Conservation (phyloP, 2,113 vertebrate species). For the Xiphophorus maculatus region DNA sequence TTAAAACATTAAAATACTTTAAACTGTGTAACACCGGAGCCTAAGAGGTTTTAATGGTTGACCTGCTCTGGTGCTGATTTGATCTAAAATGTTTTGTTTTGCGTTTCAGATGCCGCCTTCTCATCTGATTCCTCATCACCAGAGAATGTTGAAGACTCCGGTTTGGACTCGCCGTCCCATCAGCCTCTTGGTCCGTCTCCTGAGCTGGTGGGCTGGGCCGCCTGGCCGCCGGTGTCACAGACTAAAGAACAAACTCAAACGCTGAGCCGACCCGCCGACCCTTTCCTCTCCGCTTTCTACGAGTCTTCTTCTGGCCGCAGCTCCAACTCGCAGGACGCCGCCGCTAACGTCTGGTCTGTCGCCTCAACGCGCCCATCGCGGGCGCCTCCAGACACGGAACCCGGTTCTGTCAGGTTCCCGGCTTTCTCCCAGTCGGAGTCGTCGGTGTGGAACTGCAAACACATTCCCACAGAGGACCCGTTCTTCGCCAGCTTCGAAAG, state of each 20-base stretch:
- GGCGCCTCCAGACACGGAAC: constrained; percentile 45
- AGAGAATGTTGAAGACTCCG: constrained; percentile 92
- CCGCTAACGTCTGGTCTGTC: constrained; percentile 50
- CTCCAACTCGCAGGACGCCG: constrained; percentile 45
- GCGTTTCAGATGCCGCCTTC: constrained; percentile 80
- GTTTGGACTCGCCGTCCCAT: constrained; percentile 91
- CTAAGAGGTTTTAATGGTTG: neutral
- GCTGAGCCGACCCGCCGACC: constrained; percentile 55
- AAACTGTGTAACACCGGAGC: no score
- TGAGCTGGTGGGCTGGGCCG: constrained; percentile 86
- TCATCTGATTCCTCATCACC: constrained; percentile 93
- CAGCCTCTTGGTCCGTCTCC: constrained; percentile 86
- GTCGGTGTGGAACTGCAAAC: constrained; percentile 79
- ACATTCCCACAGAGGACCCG: constrained; percentile 75
- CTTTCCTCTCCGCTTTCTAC: constrained; percentile 72
- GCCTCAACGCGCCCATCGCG: constrained; percentile 38
- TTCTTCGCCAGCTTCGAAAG: constrained; percentile 77
- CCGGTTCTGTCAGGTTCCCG: constrained; percentile 61
- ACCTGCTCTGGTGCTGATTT: neutral
- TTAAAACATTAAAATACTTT: no score
- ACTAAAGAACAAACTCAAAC: constrained; percentile 67
- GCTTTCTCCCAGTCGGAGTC: constrained; percentile 74
- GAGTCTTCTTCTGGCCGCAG: constrained; percentile 70
- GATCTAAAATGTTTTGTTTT: neutral
- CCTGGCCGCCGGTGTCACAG: constrained; percentile 79